Conservation (phyloP, 2,888 invertebrate species). For the Lamellibrachia columna region DNA sequence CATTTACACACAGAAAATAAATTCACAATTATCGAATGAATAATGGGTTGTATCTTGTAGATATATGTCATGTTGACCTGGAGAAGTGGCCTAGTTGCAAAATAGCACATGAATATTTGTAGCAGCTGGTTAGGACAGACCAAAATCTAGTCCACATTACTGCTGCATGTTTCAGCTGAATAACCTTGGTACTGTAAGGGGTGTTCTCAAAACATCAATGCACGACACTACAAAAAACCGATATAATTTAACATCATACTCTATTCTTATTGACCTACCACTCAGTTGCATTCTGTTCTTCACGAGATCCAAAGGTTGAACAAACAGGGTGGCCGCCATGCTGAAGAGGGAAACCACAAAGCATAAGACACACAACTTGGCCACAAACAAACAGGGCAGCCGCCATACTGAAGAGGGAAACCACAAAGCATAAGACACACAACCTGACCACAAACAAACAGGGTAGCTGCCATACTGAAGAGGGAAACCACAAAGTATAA, state of each 20-base stretch:
- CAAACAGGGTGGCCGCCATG: conserved; percentile 91
- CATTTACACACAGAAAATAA: neutral
- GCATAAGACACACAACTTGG: neutral
- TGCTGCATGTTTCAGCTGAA: neutral
- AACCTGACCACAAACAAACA: neutral
- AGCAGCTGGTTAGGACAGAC: neutral
- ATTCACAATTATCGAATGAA: neutral
- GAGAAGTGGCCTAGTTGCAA: neutral
- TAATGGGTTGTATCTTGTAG: neutral
- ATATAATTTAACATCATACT: no score
- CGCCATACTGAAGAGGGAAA: no score
- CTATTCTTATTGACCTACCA: conserved; percentile 67
- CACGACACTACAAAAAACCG: no score
- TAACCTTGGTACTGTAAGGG: neutral
- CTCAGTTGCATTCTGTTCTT: conserved; percentile 98
- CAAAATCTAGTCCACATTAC: neutral
- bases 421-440: neutral
- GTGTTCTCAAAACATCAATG: no score
- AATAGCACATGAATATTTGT: neutral
- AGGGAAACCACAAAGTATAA: no score
- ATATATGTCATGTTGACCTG: neutral
- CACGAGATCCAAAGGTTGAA: conserved; percentile 95
- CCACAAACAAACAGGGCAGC: no score
- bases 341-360: conserved; percentile 68
- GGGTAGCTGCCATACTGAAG: neutral